phyloP scores from a whole-genome alignment of 2,113 vertebrate species.

The Tragulus kanchil region DNA sequence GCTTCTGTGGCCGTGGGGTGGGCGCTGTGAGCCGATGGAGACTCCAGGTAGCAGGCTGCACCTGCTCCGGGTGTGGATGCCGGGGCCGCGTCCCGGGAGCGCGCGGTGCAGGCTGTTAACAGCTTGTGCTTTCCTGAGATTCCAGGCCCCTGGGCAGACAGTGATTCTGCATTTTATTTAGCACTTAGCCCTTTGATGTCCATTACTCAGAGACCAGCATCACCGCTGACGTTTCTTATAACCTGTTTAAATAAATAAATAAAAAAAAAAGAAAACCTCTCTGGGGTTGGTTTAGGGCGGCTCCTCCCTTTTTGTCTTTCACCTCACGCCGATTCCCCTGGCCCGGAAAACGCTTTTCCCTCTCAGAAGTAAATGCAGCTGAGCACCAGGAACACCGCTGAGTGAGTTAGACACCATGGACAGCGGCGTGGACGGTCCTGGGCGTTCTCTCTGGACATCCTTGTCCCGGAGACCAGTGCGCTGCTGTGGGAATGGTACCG shows the following conservation, averaged over 20 bases:
- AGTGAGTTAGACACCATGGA: not conserved
- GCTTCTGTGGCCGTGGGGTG: not conserved
- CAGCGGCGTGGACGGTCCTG: not conserved
- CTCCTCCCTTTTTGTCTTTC: not conserved
- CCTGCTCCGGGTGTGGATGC: not conserved
- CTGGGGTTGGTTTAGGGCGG: not conserved
- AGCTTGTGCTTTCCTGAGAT: not conserved
- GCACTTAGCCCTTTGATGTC: slow-evolving; percentile 10
- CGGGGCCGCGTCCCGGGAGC: not conserved
- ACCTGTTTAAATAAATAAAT: not conserved
- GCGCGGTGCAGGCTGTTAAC: not conserved
- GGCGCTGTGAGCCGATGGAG: not conserved
- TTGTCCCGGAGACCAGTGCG: not conserved
- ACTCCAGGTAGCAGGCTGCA: not conserved
- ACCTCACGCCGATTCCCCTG: not conserved
- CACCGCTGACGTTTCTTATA: not conserved
- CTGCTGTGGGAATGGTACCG: not conserved
- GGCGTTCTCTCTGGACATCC: not conserved
- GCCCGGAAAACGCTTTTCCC: not conserved
- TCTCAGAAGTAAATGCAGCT: not conserved
- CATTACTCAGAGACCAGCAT: not conserved
- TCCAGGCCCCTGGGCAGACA: not conserved
- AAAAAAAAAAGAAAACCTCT: not conserved
- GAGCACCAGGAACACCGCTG: not conserved
- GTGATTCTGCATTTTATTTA: slow-evolving; percentile 10